These are phyloP conservation scores for Triplophysa tibetana DNA, from an alignment of 2,113 vertebrate species.

Conservation along the genomic window DNA sequence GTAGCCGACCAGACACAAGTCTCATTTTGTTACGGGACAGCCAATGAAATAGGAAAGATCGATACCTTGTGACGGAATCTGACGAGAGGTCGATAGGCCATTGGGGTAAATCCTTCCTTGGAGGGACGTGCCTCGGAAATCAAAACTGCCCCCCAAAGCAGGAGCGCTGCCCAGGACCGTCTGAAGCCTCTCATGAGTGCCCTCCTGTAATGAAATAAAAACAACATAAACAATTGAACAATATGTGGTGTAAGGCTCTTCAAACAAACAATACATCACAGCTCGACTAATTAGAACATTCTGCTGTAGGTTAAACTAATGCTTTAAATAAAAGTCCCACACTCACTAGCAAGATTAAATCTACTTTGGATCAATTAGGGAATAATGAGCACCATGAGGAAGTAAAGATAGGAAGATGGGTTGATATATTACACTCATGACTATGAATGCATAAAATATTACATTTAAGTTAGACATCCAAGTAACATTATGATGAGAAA, in stretches of 20 bases:
- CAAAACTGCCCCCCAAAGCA: slow-evolving; percentile 64
- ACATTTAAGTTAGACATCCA: slow-evolving; percentile 50
- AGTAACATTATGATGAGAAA: neutral
- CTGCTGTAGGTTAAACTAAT: slow-evolving; percentile 62
- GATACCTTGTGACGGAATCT: slow-evolving; percentile 82
- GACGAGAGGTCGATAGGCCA: slow-evolving; percentile 71
- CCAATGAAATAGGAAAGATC: slow-evolving; percentile 55
- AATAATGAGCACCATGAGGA: slow-evolving; percentile 64
- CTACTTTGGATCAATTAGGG: slow-evolving; percentile 70
- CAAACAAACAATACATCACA: slow-evolving; percentile 64
- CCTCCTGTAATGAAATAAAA: slow-evolving; percentile 66
- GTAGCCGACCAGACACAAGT: slow-evolving; percentile 22
- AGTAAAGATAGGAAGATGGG: slow-evolving; percentile 69
- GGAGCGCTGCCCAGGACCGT: slow-evolving; percentile 62
- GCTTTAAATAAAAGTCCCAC: slow-evolving; percentile 66
- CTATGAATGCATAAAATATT: slow-evolving; percentile 63
- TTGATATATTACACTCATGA: slow-evolving; percentile 68
- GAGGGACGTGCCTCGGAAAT: slow-evolving; percentile 62
- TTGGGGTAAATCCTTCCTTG: slow-evolving; percentile 63
- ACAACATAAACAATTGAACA: slow-evolving; percentile 26
- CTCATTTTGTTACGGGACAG: slow-evolving; percentile 30
- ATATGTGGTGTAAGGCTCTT: neutral
- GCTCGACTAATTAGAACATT: slow-evolving; percentile 67
- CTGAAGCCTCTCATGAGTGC: slow-evolving; percentile 70
- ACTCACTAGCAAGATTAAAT: slow-evolving; percentile 65